Percentiles rank a stretch among this genome's conserved stretches.
Conservation (phyloP, 1,140 invertebrate genomes). For the Campoletis sonorensis region DNA sequence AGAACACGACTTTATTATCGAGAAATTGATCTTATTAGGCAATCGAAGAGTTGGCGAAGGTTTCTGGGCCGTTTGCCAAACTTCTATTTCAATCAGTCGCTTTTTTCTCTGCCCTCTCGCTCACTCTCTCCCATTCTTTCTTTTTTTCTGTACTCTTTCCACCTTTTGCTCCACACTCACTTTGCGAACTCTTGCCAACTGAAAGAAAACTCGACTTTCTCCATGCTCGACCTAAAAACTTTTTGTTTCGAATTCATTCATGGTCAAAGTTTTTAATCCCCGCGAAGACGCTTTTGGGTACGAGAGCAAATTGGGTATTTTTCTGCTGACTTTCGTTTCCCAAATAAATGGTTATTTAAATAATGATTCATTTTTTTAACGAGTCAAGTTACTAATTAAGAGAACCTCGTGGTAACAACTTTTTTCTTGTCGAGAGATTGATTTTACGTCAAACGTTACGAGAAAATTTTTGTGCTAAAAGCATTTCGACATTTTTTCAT, state of each 20-base stretch:
- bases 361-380: no score
- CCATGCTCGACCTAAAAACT: constrained; percentile 19
- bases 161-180: background rate
- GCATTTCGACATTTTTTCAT: no score
- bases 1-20: constrained; percentile 69
- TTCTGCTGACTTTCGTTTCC: background rate
- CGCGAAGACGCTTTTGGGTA: background rate
- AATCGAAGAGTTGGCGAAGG: constrained; percentile 26
- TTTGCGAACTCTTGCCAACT: constrained; percentile 9
- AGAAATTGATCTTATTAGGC: constrained; percentile 73
- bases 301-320: background rate
- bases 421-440: no score
- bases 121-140: background rate
- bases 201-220: constrained; percentile 17
- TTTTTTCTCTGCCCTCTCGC: constrained; percentile 26
- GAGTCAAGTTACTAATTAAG: no score
- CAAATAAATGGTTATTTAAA: no score
- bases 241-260: background rate
- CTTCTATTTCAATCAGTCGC: constrained; percentile 46
- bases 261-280: background rate
- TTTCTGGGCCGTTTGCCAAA: constrained; percentile 54
- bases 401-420: no score
- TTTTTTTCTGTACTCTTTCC: background rate
- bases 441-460: no score
- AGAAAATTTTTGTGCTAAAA: no score